A percentile compares a stretch with the other conserved stretches of the same genome.
Conservation (phyloP, 1,140 invertebrate species). For the Sycophila sp. region DNA sequence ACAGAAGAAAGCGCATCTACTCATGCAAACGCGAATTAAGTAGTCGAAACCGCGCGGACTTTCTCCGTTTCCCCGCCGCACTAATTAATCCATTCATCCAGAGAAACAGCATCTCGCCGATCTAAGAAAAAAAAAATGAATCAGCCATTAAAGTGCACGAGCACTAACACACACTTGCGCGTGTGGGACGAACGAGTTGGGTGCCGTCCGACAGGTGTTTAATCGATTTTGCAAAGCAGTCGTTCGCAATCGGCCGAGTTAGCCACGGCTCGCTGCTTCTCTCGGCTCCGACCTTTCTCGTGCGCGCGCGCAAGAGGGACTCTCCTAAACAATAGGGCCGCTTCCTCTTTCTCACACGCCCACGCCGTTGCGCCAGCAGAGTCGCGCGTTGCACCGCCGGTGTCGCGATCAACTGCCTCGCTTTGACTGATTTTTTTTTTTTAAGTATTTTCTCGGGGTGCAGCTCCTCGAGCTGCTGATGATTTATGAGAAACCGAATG, state of each 20-base stretch:
- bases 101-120: no score
- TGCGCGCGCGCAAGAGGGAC: background rate
- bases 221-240: constrained; percentile 18
- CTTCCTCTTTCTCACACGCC: constrained; percentile 7
- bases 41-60: no score
- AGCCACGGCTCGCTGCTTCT: constrained; percentile 6
- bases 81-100: no score
- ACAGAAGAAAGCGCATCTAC: no score
- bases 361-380: background rate
- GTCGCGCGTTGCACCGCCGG: background rate
- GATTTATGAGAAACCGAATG: no score
- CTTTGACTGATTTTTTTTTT: background rate
- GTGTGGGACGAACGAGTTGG: background rate
- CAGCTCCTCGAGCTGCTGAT: no score
- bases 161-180: no score
- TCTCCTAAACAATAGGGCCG: constrained; percentile 5
- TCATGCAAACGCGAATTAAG: no score
- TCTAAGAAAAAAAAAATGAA: no score
- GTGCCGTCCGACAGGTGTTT: background rate
- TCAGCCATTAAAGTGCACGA: no score
- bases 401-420: background rate
- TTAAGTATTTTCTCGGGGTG: no score
- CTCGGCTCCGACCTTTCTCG: background rate
- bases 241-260: background rate
- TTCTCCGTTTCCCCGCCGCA: no score